Evolutionary conservation across 2,888 invertebrate genomes (phyloP).

Genomic region (Listrodromus nycthemerus): DNA sequence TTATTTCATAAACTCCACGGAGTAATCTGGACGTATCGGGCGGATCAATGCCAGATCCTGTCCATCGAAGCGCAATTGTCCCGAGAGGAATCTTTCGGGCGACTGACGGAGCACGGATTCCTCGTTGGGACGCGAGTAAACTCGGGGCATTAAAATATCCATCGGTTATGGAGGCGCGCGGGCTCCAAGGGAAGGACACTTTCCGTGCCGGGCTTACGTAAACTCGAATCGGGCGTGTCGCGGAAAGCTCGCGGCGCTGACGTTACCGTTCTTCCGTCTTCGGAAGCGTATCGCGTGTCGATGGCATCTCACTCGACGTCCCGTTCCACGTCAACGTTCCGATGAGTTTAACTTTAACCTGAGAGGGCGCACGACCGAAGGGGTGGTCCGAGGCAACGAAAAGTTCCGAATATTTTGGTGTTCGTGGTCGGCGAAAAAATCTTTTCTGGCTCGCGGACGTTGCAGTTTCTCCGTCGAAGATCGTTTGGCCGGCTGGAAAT

Average conservation of each 20-base stretch:
- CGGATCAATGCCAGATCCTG: constrained; percentile 3
- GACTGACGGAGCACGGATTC: background rate
- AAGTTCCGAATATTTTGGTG: too few relatives aligned
- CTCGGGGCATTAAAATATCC: background rate
- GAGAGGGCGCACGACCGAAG: constrained; percentile 39
- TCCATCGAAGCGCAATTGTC: background rate
- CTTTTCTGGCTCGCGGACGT: too few relatives aligned
- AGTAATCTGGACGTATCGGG: background rate
- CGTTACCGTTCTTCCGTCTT: constrained; percentile 51
- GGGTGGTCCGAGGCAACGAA: constrained; percentile 46
- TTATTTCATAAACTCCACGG: background rate
- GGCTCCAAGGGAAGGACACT: background rate
- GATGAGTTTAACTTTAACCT: constrained; percentile 61
- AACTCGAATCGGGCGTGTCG: constrained; percentile 55
- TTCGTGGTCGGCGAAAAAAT: too few relatives aligned
- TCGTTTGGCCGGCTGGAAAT: too few relatives aligned
- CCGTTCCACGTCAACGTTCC: constrained; percentile 42
- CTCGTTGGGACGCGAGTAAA: background rate
- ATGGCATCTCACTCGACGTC: constrained; percentile 62
- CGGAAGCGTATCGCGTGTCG: constrained; percentile 63
- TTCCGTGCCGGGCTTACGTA: constrained; percentile 57
- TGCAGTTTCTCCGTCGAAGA: too few relatives aligned
- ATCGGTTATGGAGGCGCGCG: background rate
- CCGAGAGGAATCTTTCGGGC: background rate
- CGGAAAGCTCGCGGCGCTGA: constrained; percentile 52